A percentile compares a stretch with the other conserved stretches of the same genome.
Conservation (phyloP, 2,113 vertebrate species). For the Nannospalax galili region DNA sequence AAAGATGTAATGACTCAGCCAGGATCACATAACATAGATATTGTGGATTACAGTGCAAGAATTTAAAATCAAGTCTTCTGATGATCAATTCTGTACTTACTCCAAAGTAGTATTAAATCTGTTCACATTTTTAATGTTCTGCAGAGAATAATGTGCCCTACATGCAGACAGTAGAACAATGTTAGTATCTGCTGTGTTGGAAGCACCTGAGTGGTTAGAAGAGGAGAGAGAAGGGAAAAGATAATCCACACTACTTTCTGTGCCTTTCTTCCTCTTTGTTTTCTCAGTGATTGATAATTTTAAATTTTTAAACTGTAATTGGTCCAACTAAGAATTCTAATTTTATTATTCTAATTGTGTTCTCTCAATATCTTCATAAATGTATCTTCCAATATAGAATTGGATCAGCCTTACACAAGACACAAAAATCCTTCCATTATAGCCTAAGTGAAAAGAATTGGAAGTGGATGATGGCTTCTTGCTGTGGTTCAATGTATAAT, state of each 20-base stretch:
- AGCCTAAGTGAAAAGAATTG: conserved; percentile 62
- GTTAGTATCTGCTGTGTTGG: neutral
- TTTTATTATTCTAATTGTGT: conserved; percentile 52
- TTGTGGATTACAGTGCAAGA: neutral
- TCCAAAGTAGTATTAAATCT: neutral
- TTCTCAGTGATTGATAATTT: conserved; percentile 2
- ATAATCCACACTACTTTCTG: neutral
- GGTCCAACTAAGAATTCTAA: conserved; percentile 8
- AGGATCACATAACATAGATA: conserved; percentile 4
- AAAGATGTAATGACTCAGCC: conserved; percentile 49
- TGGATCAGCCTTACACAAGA: neutral
- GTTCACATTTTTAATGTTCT: neutral
- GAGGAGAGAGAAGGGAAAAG: neutral
- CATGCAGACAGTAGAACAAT: neutral
- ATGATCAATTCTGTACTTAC: neutral
- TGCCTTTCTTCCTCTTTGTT: neutral
- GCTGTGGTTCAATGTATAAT: conserved; percentile 66
- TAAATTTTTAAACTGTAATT: conserved; percentile 24
- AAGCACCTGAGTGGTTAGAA: neutral
- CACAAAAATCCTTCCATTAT: neutral
- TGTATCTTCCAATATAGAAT: conserved; percentile 59
- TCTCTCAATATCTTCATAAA: conserved; percentile 58
- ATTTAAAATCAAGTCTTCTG: conserved; percentile 23
- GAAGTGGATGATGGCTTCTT: conserved; percentile 41
- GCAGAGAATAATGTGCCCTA: neutral